These are phyloP conservation scores for Choristoneura fumiferana DNA, from an alignment of 1,140 invertebrate genomes.

Conservation along the genomic window DNA sequence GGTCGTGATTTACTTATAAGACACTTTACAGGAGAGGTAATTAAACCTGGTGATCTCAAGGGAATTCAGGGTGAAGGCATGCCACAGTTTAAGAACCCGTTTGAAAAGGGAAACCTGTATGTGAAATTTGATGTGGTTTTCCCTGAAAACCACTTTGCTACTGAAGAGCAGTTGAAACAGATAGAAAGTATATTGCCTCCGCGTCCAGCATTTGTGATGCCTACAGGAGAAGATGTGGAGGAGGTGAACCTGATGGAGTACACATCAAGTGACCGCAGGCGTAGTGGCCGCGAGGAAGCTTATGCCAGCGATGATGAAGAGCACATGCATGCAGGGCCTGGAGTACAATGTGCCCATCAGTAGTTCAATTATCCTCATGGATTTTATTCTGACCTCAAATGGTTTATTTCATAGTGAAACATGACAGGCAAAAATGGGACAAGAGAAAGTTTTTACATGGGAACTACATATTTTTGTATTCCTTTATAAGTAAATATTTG, in stretches of 20 bases:
- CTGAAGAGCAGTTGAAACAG: conserved; percentile 82
- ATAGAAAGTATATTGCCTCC: conserved; percentile 86
- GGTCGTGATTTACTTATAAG: conserved; percentile 87
- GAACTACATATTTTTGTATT: too few relatives aligned
- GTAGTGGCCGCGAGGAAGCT: conserved; percentile 79
- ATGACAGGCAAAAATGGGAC: too few relatives aligned
- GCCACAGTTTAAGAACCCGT: conserved; percentile 90
- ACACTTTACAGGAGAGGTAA: conserved; percentile 85
- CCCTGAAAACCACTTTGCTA: conserved; percentile 89
- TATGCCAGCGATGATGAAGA: conserved; percentile 85
- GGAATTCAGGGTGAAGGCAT: conserved; percentile 92
- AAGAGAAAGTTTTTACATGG: too few relatives aligned
- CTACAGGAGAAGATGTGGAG: conserved; percentile 87
- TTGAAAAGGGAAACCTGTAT: conserved; percentile 92
- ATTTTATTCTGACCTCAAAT: conserved; percentile 67
- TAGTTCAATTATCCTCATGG: conserved; percentile 74
- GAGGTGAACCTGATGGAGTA: conserved; percentile 90
- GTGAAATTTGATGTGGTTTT: conserved; percentile 92
- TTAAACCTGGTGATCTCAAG: conserved; percentile 89
- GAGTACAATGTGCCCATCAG: conserved; percentile 86
- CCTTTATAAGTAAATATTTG: too few relatives aligned
- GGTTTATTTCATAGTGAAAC: conserved; percentile 38
- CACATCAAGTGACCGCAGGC: conserved; percentile 78
- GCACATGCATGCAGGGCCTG: conserved; percentile 77
- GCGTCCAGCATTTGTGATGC: conserved; percentile 82